Percentiles rank a stretch among this genome's conserved stretches.
Conservation (phyloP, 2,113 vertebrate species). For the Poecile atricapillus region DNA sequence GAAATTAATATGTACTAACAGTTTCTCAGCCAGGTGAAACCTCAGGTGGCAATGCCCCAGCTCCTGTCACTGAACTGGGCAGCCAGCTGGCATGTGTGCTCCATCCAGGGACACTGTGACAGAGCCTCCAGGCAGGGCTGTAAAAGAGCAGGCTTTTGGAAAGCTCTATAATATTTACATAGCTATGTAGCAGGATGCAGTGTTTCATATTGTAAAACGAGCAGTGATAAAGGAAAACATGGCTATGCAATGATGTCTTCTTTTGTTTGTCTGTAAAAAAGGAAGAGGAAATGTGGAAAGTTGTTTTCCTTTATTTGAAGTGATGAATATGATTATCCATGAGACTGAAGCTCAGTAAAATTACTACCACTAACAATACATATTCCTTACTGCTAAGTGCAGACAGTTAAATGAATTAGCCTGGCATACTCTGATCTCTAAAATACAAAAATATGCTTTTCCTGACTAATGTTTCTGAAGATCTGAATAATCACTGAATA, state of each 20-base stretch:
- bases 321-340: neutral
- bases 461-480: neutral
- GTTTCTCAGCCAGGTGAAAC: neutral
- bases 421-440: neutral
- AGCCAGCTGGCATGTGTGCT: neutral
- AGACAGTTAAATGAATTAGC: neutral
- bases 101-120: rapidly evolving
- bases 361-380: neutral
- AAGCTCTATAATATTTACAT: neutral
- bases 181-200: neutral
- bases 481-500: neutral
- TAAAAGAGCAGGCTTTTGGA: neutral
- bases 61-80: neutral
- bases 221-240: neutral
- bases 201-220: neutral
- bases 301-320: neutral
- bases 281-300: neutral
- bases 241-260: neutral
- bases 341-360: neutral
- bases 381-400: neutral
- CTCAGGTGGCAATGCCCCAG: neutral
- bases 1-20: neutral
- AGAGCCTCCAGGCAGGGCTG: neutral
- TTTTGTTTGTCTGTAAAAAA: neutral
- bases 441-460: neutral